A percentile compares a stretch with the other conserved stretches of the same genome.
phyloP scores from a whole-genome alignment of 2,797 vertebrate species.

The Vespertilio murinus region DNA sequence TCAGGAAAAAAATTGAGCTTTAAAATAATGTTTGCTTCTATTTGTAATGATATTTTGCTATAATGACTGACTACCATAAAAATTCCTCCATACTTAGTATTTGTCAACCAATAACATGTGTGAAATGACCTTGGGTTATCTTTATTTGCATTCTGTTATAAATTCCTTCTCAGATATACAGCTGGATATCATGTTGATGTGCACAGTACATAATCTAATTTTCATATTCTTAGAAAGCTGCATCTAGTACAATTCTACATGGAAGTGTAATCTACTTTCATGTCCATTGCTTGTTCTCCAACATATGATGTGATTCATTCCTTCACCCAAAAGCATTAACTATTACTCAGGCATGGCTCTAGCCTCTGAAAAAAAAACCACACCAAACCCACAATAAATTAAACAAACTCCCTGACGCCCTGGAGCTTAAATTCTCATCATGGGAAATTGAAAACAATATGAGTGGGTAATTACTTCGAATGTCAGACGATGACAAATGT shows the following conservation, averaged over 20 bases:
- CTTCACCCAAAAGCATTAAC: background rate
- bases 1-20: background rate
- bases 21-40: background rate
- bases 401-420: background rate
- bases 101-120: background rate
- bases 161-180: background rate
- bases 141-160: background rate
- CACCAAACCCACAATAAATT: background rate
- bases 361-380: background rate
- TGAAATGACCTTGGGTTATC: background rate
- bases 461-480: background rate
- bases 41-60: background rate
- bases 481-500: background rate
- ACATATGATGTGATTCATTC: background rate
- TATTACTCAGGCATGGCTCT: background rate
- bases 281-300: background rate
- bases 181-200: background rate
- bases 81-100: background rate
- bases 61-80: background rate
- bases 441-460: slow-evolving; percentile 15
- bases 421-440: background rate
- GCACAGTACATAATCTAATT: background rate
- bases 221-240: background rate
- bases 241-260: background rate
- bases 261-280: background rate